Percentiles rank a stretch among this genome's conserved stretches.
Evolutionary conservation across 2,113 vertebrate genomes (phyloP).

Genomic region (Centropus unirufus): DNA sequence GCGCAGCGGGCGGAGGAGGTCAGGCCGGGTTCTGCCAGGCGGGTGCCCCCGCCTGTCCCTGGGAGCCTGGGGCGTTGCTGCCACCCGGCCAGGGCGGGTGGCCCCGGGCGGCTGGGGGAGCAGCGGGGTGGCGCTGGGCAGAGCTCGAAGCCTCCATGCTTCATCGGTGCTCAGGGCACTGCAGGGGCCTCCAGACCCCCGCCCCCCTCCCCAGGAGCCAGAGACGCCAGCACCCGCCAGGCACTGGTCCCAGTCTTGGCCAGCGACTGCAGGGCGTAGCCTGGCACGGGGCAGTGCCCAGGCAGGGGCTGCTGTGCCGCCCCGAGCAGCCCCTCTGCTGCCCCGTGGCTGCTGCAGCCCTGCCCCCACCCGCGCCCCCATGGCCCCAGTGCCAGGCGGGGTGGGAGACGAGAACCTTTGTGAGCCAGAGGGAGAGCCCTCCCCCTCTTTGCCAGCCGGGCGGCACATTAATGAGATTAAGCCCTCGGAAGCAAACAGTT

Average conservation of each 20-base stretch:
- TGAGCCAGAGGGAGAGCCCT: accelerated
- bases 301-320: background rate
- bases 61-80: background rate
- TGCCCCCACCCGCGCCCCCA: accelerated
- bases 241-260: background rate
- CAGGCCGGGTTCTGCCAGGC: background rate
- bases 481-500: slow-evolving; percentile 41
- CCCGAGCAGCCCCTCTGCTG: background rate
- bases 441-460: background rate
- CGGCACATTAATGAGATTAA: slow-evolving; percentile 43
- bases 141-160: background rate
- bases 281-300: background rate
- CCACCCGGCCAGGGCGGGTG: background rate
- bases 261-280: background rate
- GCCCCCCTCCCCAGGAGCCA: background rate
- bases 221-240: background rate
- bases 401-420: background rate
- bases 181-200: accelerated
- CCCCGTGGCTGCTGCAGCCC: accelerated
- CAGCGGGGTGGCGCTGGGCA: accelerated
- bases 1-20: slow-evolving; percentile 93
- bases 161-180: background rate
- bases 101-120: accelerated
- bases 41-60: background rate
- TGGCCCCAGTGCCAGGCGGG: background rate